Evolutionary conservation across 2,113 vertebrate genomes (phyloP), one percentile per base, ranked within the genome.

Genomic region (Axis porcinus): DNA sequence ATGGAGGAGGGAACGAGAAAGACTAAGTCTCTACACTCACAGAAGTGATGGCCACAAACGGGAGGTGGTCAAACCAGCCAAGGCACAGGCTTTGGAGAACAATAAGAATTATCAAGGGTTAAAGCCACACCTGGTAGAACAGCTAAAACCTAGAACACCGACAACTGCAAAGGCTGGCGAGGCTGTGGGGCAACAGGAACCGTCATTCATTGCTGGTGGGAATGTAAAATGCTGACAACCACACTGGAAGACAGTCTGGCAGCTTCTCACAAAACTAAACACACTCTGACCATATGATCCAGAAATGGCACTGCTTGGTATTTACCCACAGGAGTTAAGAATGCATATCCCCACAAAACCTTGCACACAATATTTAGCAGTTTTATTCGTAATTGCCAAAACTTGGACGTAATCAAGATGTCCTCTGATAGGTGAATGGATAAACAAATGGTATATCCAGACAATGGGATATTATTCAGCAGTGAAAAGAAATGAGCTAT

Each of bases 81-180:
- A 10, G 2, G 8, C n/a, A 28, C 10, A 81, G 60, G 21, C 70
- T 86, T 36, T 43, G 28, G 40, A 54, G 28, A 28, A 94, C 43
- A 70, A n/a, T 2, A 2, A 5, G 40, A 5, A 55, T 23, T 23
- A 16, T 57, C 40, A 91, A 85, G 57, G 40, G 21, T 36, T 27
- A 45, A 88, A 2, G 28, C 28, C 57, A n/a, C 36, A 28, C 45
- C 27, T 16, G 10, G 25, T 3, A 21, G 45, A 52, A 36, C 6
- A 5, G 91, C 52, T 10, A 27, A 58, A n/a, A 36, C 7, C 62
- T 52, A 47, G 4, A 45, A 43, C 27, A 17, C 45, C 0, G 6
- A 33, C 54, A 54, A 9, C 14, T n/a, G 11, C 33, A 54, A 52
- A 54, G 3, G 70, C n/a, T 27, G 27, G 10, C 0, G 1, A 27